Evolutionary conservation across 2,113 vertebrate species (phyloP).

Genomic region (Notothenia coriiceps): DNA sequence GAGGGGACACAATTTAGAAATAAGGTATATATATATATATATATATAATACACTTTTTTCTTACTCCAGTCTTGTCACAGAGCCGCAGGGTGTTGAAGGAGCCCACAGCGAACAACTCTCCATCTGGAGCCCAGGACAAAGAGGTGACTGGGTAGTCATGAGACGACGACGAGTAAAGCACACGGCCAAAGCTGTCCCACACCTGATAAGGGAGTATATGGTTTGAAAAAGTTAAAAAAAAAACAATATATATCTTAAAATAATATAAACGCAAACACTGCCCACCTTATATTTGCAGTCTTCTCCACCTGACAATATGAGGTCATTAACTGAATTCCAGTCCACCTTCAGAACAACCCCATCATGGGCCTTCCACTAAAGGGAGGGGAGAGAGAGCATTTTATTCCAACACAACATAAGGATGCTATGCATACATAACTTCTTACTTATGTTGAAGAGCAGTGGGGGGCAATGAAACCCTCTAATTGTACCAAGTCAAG

Average conservation of each 20-base stretch:
- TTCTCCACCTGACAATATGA: conserved; percentile 95
- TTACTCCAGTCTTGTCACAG: conserved; percentile 97
- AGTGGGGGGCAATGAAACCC: neutral
- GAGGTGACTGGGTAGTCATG: conserved; percentile 94
- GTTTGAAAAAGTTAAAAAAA: neutral
- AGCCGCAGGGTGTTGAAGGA: conserved; percentile 95
- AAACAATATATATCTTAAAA: neutral
- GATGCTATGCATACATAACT: conserved; percentile 4
- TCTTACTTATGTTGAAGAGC: neutral
- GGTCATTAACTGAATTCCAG: conserved; percentile 96
- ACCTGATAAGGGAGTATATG: conserved; percentile 82
- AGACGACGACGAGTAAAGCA: conserved; percentile 87
- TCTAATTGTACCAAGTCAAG: neutral
- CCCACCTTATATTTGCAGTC: conserved; percentile 98
- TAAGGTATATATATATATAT: too few species aligned
- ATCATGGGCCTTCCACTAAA: conserved; percentile 97
- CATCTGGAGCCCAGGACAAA: conserved; percentile 93
- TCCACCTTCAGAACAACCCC: conserved; percentile 95
- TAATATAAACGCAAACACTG: neutral
- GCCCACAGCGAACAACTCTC: conserved; percentile 95
- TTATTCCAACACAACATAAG: neutral
- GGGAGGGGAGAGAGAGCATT: conserved; percentile 31
- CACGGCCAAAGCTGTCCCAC: conserved; percentile 94
- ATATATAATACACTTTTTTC: conserved; percentile 53
- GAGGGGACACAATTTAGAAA: neutral